phyloP scores from a whole-genome alignment of 2,797 vertebrate genomes.

The Premnoplex brunnescens region DNA sequence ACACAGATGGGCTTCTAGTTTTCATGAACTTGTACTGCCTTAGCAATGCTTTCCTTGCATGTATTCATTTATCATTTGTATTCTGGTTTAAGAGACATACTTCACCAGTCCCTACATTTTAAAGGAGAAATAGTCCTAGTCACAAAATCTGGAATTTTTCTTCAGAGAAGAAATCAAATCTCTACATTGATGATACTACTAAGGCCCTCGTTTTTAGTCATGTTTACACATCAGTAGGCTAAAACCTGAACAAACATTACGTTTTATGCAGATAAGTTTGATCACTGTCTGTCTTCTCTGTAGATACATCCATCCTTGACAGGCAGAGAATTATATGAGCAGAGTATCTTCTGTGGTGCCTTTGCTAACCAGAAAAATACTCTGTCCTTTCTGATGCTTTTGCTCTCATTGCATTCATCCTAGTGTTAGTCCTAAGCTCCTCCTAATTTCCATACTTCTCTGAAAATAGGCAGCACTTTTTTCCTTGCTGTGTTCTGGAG shows the following conservation, averaged over 20 bases:
- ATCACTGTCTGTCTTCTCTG: neutral
- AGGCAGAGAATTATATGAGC: neutral
- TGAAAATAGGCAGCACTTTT: neutral
- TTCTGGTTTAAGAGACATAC: neutral
- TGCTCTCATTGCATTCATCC: neutral
- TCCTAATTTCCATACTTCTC: neutral
- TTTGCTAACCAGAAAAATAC: neutral
- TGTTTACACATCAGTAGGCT: rapidly evolving
- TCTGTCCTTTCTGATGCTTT: neutral
- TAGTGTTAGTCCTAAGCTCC: neutral
- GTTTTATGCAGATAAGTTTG: neutral
- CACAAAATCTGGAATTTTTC: neutral
- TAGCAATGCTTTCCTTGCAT: neutral
- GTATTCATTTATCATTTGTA: neutral
- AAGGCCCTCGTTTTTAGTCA: neutral
- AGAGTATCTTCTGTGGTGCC: neutral
- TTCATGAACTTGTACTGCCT: neutral
- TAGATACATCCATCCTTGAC: neutral
- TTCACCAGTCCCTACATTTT: neutral
- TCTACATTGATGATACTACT: neutral
- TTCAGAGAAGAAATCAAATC: neutral
- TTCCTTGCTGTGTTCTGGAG: neutral
- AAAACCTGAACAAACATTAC: neutral
- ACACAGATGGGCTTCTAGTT: neutral
- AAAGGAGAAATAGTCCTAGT: neutral